Evolutionary conservation across 2,797 vertebrate genomes (phyloP).

Genomic region (Pangasius krempfi): DNA sequence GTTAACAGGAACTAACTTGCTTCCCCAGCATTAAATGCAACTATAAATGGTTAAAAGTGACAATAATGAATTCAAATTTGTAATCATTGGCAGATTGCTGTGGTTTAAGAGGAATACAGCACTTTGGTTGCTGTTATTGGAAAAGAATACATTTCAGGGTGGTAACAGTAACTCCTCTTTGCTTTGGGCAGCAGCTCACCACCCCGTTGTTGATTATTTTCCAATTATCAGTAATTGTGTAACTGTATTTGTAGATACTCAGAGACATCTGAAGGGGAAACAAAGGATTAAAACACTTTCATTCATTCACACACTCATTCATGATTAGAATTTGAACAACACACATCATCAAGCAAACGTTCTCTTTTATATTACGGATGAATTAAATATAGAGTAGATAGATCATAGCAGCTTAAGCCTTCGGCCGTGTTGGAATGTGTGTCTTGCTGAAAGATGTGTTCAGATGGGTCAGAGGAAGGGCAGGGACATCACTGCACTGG

Average conservation of each 20-base stretch:
- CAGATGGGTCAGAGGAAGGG: constrained; percentile 37
- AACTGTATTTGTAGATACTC: neutral
- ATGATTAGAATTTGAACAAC: neutral
- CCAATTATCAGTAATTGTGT: neutral
- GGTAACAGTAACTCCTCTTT: neutral
- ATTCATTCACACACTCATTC: neutral
- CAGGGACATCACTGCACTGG: constrained; percentile 21
- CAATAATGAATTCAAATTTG: neutral
- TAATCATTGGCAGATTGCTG: neutral
- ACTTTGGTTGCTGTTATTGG: neutral
- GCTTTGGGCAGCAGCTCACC: neutral
- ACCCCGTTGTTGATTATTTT: neutral
- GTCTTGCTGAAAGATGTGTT: neutral
- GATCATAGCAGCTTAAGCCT: neutral
- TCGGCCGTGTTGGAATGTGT: neutral
- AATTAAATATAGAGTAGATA: neutral
- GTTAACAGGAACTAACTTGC: neutral
- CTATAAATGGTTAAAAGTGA: neutral
- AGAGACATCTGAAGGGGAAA: neutral
- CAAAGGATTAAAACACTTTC: neutral
- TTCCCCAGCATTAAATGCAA: neutral
- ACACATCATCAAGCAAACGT: neutral
- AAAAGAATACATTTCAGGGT: neutral
- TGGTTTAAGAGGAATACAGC: neutral
- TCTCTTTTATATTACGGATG: neutral